phyloP scores from a whole-genome alignment of 1,140 invertebrate genomes.

The Hycleus cichorii region DNA sequence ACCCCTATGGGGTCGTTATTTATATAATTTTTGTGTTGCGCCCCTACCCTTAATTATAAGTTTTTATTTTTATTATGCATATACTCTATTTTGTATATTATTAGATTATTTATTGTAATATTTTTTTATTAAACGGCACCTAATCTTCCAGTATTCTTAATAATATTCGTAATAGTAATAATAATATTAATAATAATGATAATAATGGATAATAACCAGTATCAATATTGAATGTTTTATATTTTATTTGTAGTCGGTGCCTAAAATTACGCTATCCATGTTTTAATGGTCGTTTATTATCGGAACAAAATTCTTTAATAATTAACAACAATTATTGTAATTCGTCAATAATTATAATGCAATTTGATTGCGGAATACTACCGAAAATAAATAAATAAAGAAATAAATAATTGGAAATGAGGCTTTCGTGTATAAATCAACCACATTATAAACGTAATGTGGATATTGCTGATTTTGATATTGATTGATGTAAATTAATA shows the following conservation, averaged over 20 bases:
- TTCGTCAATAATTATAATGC: background rate
- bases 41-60: no score
- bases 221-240: background rate
- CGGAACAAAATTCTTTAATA: background rate
- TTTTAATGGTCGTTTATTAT: slow-evolving; percentile 20
- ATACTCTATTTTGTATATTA: slow-evolving; percentile 20
- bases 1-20: slow-evolving; percentile 26
- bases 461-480: no score
- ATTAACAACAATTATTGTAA: no score
- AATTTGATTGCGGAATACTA: slow-evolving; percentile 19
- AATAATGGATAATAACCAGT: no score
- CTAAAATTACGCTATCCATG: slow-evolving; percentile 18
- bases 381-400: no score
- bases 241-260: slow-evolving; percentile 10
- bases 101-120: slow-evolving; percentile 24
- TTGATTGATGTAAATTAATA: no score
- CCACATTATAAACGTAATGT: no score
- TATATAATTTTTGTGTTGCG: background rate
- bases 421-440: slow-evolving; percentile 4
- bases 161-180: background rate
- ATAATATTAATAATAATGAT: no score
- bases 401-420: slow-evolving; percentile 18
- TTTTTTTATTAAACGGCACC: slow-evolving; percentile 9
- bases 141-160: slow-evolving; percentile 9
- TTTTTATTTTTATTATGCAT: no score